Percentiles rank a stretch among this genome's conserved stretches.
phyloP scores from a whole-genome alignment of 2,797 vertebrate species.

The Neosilurus hyrtlii region DNA sequence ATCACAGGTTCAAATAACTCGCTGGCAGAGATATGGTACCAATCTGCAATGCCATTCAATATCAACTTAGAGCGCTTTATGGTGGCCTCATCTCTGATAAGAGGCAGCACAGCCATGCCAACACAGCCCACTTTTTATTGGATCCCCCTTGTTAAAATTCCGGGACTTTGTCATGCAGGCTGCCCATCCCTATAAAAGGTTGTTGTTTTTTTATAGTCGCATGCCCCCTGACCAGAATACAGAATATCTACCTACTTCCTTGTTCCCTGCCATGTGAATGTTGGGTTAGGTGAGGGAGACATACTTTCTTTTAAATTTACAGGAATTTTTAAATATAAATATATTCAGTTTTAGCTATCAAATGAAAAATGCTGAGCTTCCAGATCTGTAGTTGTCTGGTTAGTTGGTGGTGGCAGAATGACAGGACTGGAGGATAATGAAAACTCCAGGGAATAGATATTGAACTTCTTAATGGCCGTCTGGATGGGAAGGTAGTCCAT shows the following conservation, averaged over 20 bases:
- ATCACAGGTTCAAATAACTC: conserved; percentile 77
- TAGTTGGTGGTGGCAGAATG: not conserved
- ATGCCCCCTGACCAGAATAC: conserved; percentile 50
- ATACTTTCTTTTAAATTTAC: not conserved
- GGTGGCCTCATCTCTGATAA: conserved; percentile 64
- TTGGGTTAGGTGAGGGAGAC: conserved; percentile 12
- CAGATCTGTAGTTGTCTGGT: not conserved
- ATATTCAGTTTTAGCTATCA: not conserved
- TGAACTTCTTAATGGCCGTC: not conserved
- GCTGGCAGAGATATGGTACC: conserved; percentile 64
- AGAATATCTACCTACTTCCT: conserved; percentile 36
- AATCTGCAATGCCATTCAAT: conserved; percentile 66
- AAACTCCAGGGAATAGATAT: not conserved
- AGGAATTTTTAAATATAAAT: conserved; percentile 11
- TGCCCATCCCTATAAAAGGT: conserved; percentile 68
- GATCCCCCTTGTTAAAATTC: conserved; percentile 69
- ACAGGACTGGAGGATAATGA: not conserved
- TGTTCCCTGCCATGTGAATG: conserved; percentile 45
- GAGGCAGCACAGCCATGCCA: conserved; percentile 63
- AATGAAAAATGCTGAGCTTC: not conserved
- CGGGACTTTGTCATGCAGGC: conserved; percentile 73
- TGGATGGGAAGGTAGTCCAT: no score
- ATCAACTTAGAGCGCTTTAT: conserved; percentile 70
- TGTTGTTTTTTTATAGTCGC: conserved; percentile 63
- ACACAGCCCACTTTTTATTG: conserved; percentile 74